phyloP scores from a whole-genome alignment of 2,113 vertebrate genomes.

The Neomonachus schauinslandi region DNA sequence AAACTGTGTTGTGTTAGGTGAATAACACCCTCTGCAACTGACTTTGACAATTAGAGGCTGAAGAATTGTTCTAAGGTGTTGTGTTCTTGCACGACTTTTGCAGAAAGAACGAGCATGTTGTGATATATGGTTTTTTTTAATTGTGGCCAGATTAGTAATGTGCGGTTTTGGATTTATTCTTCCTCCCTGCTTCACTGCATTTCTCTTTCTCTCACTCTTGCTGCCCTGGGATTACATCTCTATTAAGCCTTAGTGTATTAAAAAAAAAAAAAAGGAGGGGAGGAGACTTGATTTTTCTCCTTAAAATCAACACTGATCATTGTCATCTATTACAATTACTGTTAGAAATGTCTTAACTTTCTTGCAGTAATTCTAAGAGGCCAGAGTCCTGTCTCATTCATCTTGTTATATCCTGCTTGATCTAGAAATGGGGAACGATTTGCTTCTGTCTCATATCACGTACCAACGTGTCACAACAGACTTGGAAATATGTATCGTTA shows the following conservation, averaged over 20 bases:
- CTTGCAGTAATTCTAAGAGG: not conserved
- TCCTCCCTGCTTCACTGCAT: not conserved
- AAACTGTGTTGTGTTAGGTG: not conserved
- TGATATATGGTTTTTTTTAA: not conserved
- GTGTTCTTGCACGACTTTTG: not conserved
- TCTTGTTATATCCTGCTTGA: not conserved
- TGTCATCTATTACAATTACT: not conserved
- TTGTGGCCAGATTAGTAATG: not conserved
- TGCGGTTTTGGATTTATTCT: not conserved
- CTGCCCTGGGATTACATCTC: not conserved
- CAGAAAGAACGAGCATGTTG: not conserved
- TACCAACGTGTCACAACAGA: not conserved
- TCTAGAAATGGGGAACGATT: not conserved
- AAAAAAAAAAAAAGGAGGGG: not conserved
- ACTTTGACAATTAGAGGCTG: not conserved
- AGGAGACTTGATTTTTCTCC: not conserved
- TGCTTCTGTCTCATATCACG: not conserved
- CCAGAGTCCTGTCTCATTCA: not conserved
- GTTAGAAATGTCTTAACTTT: not conserved
- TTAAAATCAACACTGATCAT: not conserved
- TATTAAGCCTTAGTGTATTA: not conserved
- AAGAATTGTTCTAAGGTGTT: not conserved
- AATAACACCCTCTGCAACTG: not conserved
- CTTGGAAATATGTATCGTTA: not conserved
- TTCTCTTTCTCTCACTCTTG: not conserved